Conservation (phyloP, 2,888 invertebrate genomes). For the Electrophaes corylata region DNA sequence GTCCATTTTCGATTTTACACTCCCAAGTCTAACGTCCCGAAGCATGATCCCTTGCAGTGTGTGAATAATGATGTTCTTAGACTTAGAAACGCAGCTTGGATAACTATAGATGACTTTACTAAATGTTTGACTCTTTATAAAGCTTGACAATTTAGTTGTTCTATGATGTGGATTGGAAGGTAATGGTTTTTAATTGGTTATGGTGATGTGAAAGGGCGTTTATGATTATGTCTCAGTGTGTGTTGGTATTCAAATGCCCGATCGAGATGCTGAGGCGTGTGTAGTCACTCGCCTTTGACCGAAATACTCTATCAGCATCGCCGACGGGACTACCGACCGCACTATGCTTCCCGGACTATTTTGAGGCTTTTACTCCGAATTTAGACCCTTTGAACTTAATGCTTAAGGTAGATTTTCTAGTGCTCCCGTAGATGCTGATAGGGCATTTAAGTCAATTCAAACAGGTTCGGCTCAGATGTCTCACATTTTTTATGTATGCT, state of each 20-base stretch:
- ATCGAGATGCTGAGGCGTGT: slow-evolving; percentile 81
- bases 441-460: slow-evolving; percentile 73
- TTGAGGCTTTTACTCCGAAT: slow-evolving; percentile 59
- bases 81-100: slow-evolving; percentile 75
- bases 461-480: slow-evolving; percentile 52
- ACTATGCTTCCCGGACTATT: slow-evolving; percentile 51
- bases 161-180: slow-evolving; percentile 83
- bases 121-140: slow-evolving; percentile 81
- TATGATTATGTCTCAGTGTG: slow-evolving; percentile 80
- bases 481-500: slow-evolving; percentile 59
- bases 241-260: slow-evolving; percentile 91
- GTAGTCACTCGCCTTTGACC: slow-evolving; percentile 66
- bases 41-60: slow-evolving; percentile 81
- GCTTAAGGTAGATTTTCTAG: slow-evolving; percentile 75
- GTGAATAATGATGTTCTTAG: slow-evolving; percentile 62
- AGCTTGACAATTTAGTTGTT: slow-evolving; percentile 81
- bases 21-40: slow-evolving; percentile 67
- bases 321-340: slow-evolving; percentile 77
- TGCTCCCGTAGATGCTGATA: slow-evolving; percentile 83
- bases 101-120: slow-evolving; percentile 71
- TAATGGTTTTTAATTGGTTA: slow-evolving; percentile 82
- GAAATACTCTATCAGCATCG: slow-evolving; percentile 81
- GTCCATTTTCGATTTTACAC: slow-evolving; percentile 49
- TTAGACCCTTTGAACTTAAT: slow-evolving; percentile 59
- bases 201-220: slow-evolving; percentile 81